Evolutionary conservation across 2,113 vertebrate genomes (phyloP), one percentile per base, ranked within the genome.

Genomic region (Hippocampus abdominalis): DNA sequence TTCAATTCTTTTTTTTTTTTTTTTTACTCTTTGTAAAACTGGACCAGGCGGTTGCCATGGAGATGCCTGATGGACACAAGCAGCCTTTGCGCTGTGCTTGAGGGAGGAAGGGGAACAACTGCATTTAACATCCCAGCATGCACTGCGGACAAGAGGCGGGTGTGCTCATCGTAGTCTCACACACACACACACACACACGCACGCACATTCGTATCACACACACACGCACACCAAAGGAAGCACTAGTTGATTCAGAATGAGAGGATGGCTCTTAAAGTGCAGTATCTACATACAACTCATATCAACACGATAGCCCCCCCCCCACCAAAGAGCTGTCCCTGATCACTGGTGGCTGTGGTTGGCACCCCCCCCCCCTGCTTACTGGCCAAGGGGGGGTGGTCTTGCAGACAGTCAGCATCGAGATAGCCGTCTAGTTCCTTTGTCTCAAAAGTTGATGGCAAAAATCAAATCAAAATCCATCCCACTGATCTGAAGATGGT

Each of bases 211-310:
- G 23, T 25, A 15, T 54, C 48, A 46, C 70, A 73, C 65, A n/a
- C 70, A 66, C 75, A 53, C 39, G 44, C 71, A 66, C 72, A 87
- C 79, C 78, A 74, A 81, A 89, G 92, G 90, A 93, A 93, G 91
- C 91, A 89, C 90, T 91, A 87, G 84, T 86, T 85, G 88, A 91
- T 89, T 89, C 73, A 87, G 80, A 88, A 87, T 84, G 81, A 87
- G 78, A 90, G 77, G 81, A 89, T 73, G 42, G 84, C 82, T 83
- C 76, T 93, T 91, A 91, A 93, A 92, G 91, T 92, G 91, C 91
- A 89, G 83, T 90, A 91, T 90, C 85, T 88, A 88, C 89, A 90
- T 87, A 78, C 76, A 72, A 89, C 77, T 83, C 76, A 82, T 21
- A 85, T 80, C 67, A 75, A 78, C 48, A 77, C 73, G 78, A 62